phyloP scores from a whole-genome alignment of 2,797 vertebrate genomes.

The Gymnothorax javanicus region DNA sequence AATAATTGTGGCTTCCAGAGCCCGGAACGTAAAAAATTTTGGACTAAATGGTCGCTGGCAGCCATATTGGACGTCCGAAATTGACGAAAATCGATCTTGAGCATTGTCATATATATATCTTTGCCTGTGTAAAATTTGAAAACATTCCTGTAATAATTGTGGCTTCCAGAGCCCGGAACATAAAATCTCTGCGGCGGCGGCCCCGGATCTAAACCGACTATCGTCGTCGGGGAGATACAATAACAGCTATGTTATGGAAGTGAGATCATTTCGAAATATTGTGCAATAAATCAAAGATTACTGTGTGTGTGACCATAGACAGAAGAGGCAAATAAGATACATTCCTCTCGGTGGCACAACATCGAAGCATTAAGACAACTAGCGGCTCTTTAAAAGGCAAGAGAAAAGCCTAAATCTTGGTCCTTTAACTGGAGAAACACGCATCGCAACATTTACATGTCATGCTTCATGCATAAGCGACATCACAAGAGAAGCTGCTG shows the following conservation, averaged over 20 bases:
- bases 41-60: too few relatives aligned
- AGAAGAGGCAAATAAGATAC: background rate
- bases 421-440: background rate
- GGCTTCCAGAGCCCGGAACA: too few relatives aligned
- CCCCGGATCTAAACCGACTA: too few relatives aligned
- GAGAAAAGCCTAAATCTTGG: background rate
- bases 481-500: background rate
- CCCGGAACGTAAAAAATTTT: too few relatives aligned
- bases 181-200: too few relatives aligned
- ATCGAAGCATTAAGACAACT: background rate
- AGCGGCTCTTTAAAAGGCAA: background rate
- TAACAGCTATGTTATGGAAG: background rate
- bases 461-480: background rate
- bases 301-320: background rate
- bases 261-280: background rate
- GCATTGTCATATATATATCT: too few relatives aligned
- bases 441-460: background rate
- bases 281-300: background rate
- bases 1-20: too few relatives aligned
- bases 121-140: too few relatives aligned
- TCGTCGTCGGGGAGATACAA: too few relatives aligned
- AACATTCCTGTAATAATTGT: too few relatives aligned
- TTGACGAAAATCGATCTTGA: too few relatives aligned
- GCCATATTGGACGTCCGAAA: too few relatives aligned
- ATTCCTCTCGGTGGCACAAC: background rate